Percentiles rank a stretch among this genome's conserved stretches.
These are phyloP conservation scores for Sus cebifrons DNA, from an alignment of 2,797 vertebrate species.

Conservation along the genomic window DNA sequence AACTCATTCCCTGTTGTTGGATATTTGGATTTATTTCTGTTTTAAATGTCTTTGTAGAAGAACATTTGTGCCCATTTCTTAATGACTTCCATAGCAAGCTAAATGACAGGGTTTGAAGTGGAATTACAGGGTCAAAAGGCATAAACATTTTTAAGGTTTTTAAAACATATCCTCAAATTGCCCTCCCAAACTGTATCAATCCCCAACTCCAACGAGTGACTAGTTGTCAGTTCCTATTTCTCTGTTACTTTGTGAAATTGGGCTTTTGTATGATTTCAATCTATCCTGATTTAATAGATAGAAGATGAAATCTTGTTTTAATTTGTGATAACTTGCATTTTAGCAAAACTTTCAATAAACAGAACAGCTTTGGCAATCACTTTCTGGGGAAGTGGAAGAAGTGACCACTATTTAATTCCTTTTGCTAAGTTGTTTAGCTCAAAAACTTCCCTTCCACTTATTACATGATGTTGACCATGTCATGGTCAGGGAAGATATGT, in stretches of 20 bases:
- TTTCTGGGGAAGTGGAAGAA: not conserved
- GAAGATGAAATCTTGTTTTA: constrained; percentile 50
- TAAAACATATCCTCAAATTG: not conserved
- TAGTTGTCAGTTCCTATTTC: not conserved
- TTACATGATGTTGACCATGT: not conserved
- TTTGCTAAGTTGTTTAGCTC: not conserved
- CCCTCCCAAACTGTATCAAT: not conserved
- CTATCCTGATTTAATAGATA: constrained; percentile 21
- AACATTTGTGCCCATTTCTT: constrained; percentile 16
- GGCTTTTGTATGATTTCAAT: constrained; percentile 25
- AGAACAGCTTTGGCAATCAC: not conserved
- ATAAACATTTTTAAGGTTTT: not conserved
- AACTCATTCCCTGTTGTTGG: not conserved
- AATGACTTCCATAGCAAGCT: not conserved
- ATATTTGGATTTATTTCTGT: constrained; percentile 29
- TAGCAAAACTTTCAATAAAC: constrained; percentile 22
- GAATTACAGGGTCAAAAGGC: not conserved
- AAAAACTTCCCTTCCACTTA: not conserved
- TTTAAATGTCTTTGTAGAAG: constrained; percentile 39
- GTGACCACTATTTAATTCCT: not conserved
- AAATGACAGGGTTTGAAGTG: not conserved
- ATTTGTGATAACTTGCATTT: constrained; percentile 29
- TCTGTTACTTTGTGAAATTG: not conserved
- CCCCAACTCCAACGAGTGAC: not conserved
- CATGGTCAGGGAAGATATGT: not conserved